Evolutionary conservation across 2,888 invertebrate genomes (phyloP), one percentile per base, ranked within the genome.

Genomic region (Xestoiulus laeticollis): DNA sequence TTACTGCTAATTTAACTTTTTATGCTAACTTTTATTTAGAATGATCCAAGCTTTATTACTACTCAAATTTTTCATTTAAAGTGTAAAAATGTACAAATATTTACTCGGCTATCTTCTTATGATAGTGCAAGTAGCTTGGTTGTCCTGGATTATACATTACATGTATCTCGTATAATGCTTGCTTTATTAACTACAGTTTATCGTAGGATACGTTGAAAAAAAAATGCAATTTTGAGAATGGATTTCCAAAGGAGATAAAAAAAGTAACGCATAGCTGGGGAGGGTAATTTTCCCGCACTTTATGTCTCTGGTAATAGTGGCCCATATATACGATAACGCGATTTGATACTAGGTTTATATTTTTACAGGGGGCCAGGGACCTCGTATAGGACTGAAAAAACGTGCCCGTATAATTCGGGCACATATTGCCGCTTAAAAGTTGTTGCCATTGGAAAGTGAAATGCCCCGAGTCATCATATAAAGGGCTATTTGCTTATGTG

Each of bases 231-330:
- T 68, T 68, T 26, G 26, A 26, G 68, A 68, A 22, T 68, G 68
- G 26, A 68, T 68, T 68, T 68, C 22, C 68, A 26, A 68, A 12
- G 26, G 68, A 68, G 68, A 68, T 68, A 68, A 68, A 68, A 59
- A 59, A n/a, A 53, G 19, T 22, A 12, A 22, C 68, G 26, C 68
- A 22, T 68, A 26, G 68, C 68, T 26, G 26, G 68, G 26, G 12
- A 68, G 26, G 53, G 68, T 68, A 26, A 68, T 68, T 68, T 68
- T 8, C 68, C 22, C 12, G 68, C 68, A 19, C 26, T 10, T 68
- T 68, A 68, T 68, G 19, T 10, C 10, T 26, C 26, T 68, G 4
- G 12, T 26, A 68, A 68, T 68, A 22, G 68, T 22, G 68, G 8
- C 68, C 68, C 22, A 6, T 48, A 48, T 48, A 14, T 48, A 14